phyloP scores from a whole-genome alignment of 2,797 vertebrate species.

The Chelmon rostratus region DNA sequence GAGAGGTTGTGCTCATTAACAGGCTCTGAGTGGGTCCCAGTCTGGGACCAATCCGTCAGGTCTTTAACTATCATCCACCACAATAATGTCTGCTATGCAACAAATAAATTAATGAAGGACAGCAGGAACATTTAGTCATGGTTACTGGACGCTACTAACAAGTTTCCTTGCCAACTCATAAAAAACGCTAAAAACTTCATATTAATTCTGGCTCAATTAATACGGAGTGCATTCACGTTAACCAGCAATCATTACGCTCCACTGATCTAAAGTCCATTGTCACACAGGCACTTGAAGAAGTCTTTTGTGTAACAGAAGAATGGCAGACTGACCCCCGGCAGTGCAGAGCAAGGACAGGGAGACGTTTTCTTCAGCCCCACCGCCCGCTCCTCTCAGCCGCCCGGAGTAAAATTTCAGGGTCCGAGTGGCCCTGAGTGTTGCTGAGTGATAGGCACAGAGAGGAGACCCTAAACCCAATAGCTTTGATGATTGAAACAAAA shows the following conservation, averaged over 20 bases:
- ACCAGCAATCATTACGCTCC: slow-evolving; percentile 87
- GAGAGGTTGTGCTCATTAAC: slow-evolving; percentile 74
- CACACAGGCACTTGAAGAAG: slow-evolving; percentile 86
- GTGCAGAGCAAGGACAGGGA: slow-evolving; percentile 82
- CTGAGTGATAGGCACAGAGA: slow-evolving; percentile 84
- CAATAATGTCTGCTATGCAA: slow-evolving; percentile 40
- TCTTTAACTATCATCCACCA: slow-evolving; percentile 28
- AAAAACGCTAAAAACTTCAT: slow-evolving; percentile 59
- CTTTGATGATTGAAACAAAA: slow-evolving; percentile 88
- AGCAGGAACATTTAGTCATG: slow-evolving; percentile 52
- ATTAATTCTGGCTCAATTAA: slow-evolving; percentile 88
- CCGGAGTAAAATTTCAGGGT: slow-evolving; percentile 83
- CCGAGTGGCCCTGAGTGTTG: slow-evolving; percentile 86
- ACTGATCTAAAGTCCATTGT: slow-evolving; percentile 89
- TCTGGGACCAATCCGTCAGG: slow-evolving; percentile 31
- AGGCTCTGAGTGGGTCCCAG: slow-evolving; percentile 44
- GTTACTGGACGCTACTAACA: slow-evolving; percentile 33
- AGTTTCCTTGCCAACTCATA: slow-evolving; percentile 61
- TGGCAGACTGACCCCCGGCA: slow-evolving; percentile 83
- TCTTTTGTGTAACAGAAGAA: slow-evolving; percentile 86
- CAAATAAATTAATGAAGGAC: slow-evolving; percentile 34
- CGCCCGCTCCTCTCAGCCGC: slow-evolving; percentile 72
- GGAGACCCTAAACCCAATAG: slow-evolving; percentile 82
- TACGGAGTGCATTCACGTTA: slow-evolving; percentile 79
- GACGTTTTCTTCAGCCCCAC: slow-evolving; percentile 75